Conservation (phyloP, 2,113 vertebrate species). For the Thalassarche chlororhynchos region DNA sequence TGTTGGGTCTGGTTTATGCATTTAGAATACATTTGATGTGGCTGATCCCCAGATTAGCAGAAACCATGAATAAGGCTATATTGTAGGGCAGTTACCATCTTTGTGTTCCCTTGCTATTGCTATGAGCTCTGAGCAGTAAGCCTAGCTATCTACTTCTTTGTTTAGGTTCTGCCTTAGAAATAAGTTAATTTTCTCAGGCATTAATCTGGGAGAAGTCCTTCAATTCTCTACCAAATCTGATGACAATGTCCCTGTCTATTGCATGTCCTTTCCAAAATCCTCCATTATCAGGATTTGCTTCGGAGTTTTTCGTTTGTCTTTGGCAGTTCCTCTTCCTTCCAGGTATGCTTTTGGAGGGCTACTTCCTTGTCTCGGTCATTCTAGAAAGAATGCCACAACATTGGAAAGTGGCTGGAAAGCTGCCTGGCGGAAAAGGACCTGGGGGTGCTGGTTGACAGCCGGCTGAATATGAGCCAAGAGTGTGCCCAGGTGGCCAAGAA, state of each 20-base stretch:
- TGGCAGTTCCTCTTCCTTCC: background rate
- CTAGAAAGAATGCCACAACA: background rate
- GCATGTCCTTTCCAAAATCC: background rate
- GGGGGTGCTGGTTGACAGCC: no score
- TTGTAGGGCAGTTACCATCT: background rate
- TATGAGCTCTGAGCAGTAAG: background rate
- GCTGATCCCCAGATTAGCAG: background rate
- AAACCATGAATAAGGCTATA: background rate
- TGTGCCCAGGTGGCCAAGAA: no score
- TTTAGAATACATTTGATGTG: background rate
- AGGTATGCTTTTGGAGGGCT: background rate
- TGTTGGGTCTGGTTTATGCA: background rate
- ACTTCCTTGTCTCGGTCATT: background rate
- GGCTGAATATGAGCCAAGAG: no score
- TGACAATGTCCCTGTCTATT: background rate
- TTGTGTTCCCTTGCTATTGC: background rate
- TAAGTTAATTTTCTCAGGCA: background rate
- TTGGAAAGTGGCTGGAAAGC: no score
- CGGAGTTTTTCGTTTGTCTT: background rate
- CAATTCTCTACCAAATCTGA: background rate
- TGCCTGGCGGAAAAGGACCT: no score
- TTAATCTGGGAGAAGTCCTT: background rate
- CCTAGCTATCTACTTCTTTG: background rate
- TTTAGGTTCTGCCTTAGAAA: background rate
- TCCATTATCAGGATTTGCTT: background rate